Evolutionary conservation across 1,140 invertebrate genomes (phyloP), one percentile per base, ranked within the genome.

Genomic region (Aphelinus atriplicis): DNA sequence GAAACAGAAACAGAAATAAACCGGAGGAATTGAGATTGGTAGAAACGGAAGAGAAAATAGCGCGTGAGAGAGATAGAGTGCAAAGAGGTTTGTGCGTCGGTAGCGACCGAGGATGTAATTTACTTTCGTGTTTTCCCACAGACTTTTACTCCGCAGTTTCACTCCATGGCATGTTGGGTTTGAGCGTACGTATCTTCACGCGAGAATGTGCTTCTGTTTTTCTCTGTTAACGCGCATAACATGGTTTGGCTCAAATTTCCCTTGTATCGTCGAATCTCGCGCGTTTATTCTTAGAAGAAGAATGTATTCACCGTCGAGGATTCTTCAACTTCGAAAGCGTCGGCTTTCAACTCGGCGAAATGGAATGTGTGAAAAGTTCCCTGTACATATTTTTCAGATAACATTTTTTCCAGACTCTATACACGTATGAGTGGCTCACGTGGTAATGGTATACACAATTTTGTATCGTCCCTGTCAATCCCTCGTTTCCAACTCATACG

Each of bases 41-140:
- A 60, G 5, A 60, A 7, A 45, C 10, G 26, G 26, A 26, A 26
- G 26, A 26, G 26, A 26, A 26, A 26, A 26, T 26, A 26, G 61
- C 47, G 46, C 61, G 10, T 26, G 26, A 26, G 26, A 26, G 26
- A 26, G 26, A 26, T 46, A 48, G 61, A 63, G 61, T 63, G 2
- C 43, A 10, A 63, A 48, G 48, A 48, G 46, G 61, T 7, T 63
- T 43, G 2, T n/a, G 42, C 55, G 6, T 26, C 26, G 26, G 26
- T 26, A 26, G 55, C n/a, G 10, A 4, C 50, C 47, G 7, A 0
- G 47, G 50, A 4, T 51, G 55, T 60, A 73, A 65, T 73, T 66
- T 56, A 73, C 61, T 65, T 65, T 66, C 1, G 7, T 10, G 42
- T 65, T 58, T 66, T 57, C 55, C 45, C 55, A 51, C 62, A 51